These are phyloP conservation scores for Heliconius hermathena DNA, from an alignment of 1,140 invertebrate genomes.

Conservation along the genomic window DNA sequence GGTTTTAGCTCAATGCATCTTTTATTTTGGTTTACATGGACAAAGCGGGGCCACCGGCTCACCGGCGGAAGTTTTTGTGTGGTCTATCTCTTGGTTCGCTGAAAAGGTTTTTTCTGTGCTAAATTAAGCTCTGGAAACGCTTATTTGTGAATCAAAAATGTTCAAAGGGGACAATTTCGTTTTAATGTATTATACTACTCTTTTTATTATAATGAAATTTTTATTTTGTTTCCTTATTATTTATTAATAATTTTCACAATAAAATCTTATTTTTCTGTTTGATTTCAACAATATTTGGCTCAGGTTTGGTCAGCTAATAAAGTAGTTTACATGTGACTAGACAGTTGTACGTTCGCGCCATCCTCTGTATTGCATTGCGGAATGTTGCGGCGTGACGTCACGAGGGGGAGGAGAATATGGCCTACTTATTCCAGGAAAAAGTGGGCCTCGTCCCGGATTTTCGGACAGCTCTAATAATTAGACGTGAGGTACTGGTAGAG, in stretches of 20 bases:
- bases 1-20: conserved; percentile 43
- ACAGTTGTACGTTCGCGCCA: conserved; percentile 11
- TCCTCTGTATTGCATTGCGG: conserved; percentile 48
- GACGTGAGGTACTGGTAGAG: conserved; percentile 4
- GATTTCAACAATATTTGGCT: background rate
- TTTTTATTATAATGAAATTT: background rate
- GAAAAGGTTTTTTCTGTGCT: conserved; percentile 23
- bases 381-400: conserved; percentile 58
- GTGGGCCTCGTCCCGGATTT: conserved; percentile 52
- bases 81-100: conserved; percentile 33
- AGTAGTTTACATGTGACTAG: conserved; percentile 1
- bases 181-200: background rate
- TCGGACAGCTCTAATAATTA: conserved; percentile 44
- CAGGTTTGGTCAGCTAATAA: background rate
- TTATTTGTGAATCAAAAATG: conserved; percentile 6
- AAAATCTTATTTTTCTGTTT: background rate
- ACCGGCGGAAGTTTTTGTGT: conserved; percentile 37
- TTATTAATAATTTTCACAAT: background rate
- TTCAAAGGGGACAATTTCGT: background rate
- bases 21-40: conserved; percentile 45
- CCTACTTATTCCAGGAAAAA: conserved; percentile 62
- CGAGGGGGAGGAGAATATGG: conserved; percentile 37
- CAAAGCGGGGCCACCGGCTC: conserved; percentile 24
- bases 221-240: background rate
- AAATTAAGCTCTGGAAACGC: conserved; percentile 30